Evolutionary conservation across 2,797 vertebrate genomes (phyloP).

Genomic region (Acrocephalus scirpaceus): DNA sequence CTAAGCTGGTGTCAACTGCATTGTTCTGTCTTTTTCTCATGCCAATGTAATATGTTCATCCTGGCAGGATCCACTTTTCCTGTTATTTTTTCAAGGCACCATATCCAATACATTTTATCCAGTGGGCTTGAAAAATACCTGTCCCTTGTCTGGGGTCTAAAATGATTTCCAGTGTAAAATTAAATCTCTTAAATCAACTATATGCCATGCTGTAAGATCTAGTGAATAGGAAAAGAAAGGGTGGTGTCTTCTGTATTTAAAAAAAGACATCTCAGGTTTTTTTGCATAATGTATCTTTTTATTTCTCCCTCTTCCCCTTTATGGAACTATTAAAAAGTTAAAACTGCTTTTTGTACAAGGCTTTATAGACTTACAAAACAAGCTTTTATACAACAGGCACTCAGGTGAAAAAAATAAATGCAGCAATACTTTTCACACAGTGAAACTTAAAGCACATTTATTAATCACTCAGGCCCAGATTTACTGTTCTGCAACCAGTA

Average conservation of each 20-base stretch:
- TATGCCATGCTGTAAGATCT: not conserved
- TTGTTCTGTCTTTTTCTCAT: slow-evolving; percentile 44
- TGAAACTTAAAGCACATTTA: not conserved
- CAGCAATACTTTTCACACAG: not conserved
- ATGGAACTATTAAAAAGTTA: not conserved
- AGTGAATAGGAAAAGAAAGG: not conserved
- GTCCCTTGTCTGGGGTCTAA: not conserved
- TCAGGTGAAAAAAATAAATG: slow-evolving; percentile 2
- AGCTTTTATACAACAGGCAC: slow-evolving; percentile 9
- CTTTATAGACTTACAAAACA: not conserved
- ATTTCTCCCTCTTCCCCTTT: not conserved
- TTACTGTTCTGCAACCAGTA: not conserved
- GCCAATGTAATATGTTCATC: slow-evolving; percentile 4
- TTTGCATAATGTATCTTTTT: not conserved
- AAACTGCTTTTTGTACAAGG: slow-evolving; percentile 9
- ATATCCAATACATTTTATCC: not conserved
- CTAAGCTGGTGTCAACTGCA: slow-evolving; percentile 52
- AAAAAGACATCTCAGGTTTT: not conserved
- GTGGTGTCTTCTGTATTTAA: not conserved
- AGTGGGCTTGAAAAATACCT: not conserved
- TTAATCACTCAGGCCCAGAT: not conserved
- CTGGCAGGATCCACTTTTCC: not conserved
- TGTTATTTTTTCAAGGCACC: not conserved
- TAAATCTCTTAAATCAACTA: not conserved
- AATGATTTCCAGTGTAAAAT: slow-evolving; percentile 2